Evolutionary conservation across 1,140 invertebrate species (phyloP).

Genomic region (Thaumatotibia leucotreta): DNA sequence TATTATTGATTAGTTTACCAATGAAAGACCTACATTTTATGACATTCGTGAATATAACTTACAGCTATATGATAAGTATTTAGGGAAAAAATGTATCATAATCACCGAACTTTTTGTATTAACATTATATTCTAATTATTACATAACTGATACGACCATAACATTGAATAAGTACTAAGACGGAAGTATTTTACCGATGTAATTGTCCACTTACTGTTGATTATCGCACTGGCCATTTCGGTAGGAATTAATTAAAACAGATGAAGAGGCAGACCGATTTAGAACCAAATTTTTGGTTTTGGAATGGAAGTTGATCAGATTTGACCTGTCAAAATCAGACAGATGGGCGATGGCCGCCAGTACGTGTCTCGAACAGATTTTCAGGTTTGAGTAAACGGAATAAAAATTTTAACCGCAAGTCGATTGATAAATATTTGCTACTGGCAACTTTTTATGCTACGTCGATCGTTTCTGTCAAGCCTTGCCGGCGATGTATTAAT

Average conservation of each 20-base stretch:
- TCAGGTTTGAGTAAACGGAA: neutral
- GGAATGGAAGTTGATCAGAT: constrained; percentile 30
- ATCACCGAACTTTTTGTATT: neutral
- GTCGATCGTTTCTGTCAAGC: constrained; percentile 50
- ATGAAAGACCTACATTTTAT: neutral
- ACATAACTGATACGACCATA: constrained; percentile 32
- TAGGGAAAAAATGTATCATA: neutral
- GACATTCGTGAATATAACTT: neutral
- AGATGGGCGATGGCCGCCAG: neutral
- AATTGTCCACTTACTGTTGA: constrained; percentile 52
- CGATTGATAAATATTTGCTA: neutral
- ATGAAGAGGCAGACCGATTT: constrained; percentile 26
- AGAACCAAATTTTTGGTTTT: constrained; percentile 38
- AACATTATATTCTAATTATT: constrained; percentile 21
- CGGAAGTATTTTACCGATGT: neutral
- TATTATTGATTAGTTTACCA: neutral
- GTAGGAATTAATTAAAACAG: constrained; percentile 53
- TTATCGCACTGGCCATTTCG: constrained; percentile 52
- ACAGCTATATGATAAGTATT: neutral
- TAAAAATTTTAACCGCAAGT: no score
- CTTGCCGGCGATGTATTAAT: constrained; percentile 23
- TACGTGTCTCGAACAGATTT: constrained; percentile 10
- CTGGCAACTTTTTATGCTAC: constrained; percentile 41
- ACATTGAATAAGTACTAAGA: constrained; percentile 20
- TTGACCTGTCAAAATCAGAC: constrained; percentile 19